These are phyloP conservation scores for Aleiodes sp. DNA, from an alignment of 1,140 invertebrate genomes.

Conservation along the genomic window DNA sequence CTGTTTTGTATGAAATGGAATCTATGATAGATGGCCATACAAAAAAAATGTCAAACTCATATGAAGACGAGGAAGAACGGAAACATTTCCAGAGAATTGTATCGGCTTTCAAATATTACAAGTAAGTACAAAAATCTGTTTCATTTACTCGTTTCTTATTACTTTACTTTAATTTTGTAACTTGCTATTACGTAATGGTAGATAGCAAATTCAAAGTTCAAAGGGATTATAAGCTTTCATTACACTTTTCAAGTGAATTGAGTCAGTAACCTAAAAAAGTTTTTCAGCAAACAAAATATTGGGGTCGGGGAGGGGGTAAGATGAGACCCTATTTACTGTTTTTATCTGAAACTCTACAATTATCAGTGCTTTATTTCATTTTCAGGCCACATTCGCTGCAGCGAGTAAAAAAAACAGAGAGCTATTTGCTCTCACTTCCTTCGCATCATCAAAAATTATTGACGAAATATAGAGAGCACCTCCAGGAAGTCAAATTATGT, in stretches of 20 bases:
- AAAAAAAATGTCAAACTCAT: slow-evolving; percentile 51
- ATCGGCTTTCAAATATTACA: slow-evolving; percentile 83
- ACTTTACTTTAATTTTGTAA: too few species aligned
- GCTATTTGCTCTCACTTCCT: slow-evolving; percentile 79
- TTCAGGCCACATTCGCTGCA: slow-evolving; percentile 70
- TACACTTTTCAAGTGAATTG: too few species aligned
- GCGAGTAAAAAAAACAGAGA: slow-evolving; percentile 77
- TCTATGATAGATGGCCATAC: slow-evolving; percentile 44
- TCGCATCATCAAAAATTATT: slow-evolving; percentile 80
- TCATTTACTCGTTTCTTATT: too few species aligned
- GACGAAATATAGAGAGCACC: slow-evolving; percentile 78
- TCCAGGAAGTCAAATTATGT: slow-evolving; percentile 78
- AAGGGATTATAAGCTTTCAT: too few species aligned
- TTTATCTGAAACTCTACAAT: slow-evolving; percentile 39
- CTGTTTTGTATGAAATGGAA: too few species aligned
- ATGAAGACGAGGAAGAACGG: slow-evolving; percentile 75
- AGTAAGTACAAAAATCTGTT: too few species aligned
- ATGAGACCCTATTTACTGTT: too few species aligned
- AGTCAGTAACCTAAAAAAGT: too few species aligned
- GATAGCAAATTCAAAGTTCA: too few species aligned
- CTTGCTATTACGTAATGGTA: too few species aligned
- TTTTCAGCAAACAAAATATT: too few species aligned
- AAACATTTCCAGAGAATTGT: slow-evolving; percentile 83
- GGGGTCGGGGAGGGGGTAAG: too few species aligned
- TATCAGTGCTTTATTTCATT: slow-evolving; percentile 34